Evolutionary conservation across 2,888 invertebrate species (phyloP), one percentile per base, ranked within the genome.

Genomic region (Hedychridium roseum): DNA sequence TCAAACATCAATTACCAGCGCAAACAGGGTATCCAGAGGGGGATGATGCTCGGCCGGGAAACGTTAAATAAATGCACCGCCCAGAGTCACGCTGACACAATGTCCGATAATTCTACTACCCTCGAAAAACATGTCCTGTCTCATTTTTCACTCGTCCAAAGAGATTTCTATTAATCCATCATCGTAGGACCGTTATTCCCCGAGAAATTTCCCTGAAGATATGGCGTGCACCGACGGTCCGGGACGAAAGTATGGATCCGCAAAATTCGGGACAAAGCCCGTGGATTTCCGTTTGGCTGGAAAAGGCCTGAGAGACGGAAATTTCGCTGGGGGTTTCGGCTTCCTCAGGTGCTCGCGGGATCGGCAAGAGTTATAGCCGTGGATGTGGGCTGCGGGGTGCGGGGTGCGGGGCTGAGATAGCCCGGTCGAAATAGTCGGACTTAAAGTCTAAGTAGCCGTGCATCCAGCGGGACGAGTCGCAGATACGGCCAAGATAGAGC

Each of bases 1-100:
- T 55, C 63, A 69, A 73, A 73, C 72, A 73, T 71, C 73, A 71
- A 73, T 73, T 72, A 73, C 61, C 60, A 57, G 60, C 42, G 61
- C 63, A 71, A 73, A 73, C 69, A 71, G 37, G 48, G 48, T 41
- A 26, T 32, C 5, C 30, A n/a, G 30, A 11, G 45, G 48, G 60
- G 54, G 43, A 44, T 54, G 60, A 46, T 51, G 51, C 57, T 62
- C 57, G 52, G 49, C 44, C 50, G 44, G 31, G 42, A 42, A 50
- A 55, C 60, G 47, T 62, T 59, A 62, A 62, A 65, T 61, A 56
- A 59, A 54, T 55, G 57, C 61, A 38, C 56, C 52, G 54, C 50
- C 55, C 46, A 54, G 48, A 43, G 49, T 48, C 61, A 55, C 45
- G 55, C 54, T 63, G 65, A 61, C 63, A 64, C 61, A 48, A 60